Evolutionary conservation across 2,888 invertebrate genomes (phyloP), one percentile per base, ranked within the genome.

Genomic region (Leptarthrus brevirostris): DNA sequence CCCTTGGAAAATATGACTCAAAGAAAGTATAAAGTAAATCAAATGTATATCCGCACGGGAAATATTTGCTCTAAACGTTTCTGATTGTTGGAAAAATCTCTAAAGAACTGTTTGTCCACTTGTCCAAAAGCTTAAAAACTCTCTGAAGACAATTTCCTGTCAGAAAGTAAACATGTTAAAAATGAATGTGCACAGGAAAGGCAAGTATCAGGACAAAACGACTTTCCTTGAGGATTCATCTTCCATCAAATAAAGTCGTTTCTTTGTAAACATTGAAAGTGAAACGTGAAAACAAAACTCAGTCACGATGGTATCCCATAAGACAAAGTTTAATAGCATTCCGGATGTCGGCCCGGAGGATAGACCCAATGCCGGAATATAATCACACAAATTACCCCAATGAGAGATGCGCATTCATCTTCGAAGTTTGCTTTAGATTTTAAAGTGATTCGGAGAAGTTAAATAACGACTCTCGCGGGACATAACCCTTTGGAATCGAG

Each of bases 341-440:
- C 49, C 72, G 72, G 26, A 53, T 34, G 20, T 34, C 66, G 66
- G 56, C 53, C 34, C 2, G 49, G 56, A 26, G 5, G 8, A 3
- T 6, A 22, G 34, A 52, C 52, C 47, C 24, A 14, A 16, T 44
- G 53, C 22, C 24, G 36, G 26, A 54, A 61, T 73, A 71, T 75
- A 75, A 75, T 75, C 75, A 73, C 75, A 75, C 75, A 75, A 75
- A 75, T 75, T 75, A 75, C 75, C 75, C 75, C 75, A 75, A 75
- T 73, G 75, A 73, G 75, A 75, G 64, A 75, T 73, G 75, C 73
- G 75, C 75, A 75, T 75, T 75, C 75, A 75, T 75, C 75, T 75
- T 75, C 73, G 36, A 75, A 75, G 73, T 75, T 75, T 75, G 70
- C 75, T 61, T 75, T 75, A 71, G 75, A 73, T 75, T 75, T 75